Evolutionary conservation across 2,113 vertebrate genomes (phyloP).

Genomic region (Rhinoderma darwinii): DNA sequence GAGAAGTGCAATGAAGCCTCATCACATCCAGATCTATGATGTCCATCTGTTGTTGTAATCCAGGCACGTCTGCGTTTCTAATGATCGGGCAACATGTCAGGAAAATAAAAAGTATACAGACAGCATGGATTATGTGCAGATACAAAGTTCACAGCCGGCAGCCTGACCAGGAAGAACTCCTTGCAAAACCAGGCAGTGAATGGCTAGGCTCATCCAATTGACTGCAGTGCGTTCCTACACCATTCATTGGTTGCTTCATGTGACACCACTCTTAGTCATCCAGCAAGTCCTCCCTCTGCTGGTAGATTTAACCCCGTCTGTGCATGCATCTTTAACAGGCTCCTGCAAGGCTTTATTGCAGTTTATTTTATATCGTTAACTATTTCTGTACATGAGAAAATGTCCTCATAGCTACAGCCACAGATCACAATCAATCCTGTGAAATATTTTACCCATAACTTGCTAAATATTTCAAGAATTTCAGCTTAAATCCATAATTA

Average conservation of each 20-base stretch:
- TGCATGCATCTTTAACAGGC: neutral
- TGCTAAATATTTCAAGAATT: neutral
- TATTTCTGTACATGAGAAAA: neutral
- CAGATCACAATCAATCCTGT: neutral
- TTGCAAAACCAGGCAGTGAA: neutral
- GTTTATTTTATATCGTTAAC: too few relatives aligned
- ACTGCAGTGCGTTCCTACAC: neutral
- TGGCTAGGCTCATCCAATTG: neutral
- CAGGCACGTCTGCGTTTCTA: neutral
- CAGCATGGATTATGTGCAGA: neutral
- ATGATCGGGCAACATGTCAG: neutral
- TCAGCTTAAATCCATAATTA: neutral
- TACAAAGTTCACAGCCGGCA: constrained; percentile 30
- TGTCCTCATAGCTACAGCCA: too few relatives aligned
- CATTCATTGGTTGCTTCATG: neutral
- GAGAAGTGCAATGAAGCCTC: neutral
- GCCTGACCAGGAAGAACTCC: constrained; percentile 36
- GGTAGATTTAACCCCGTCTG: neutral
- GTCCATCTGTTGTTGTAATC: neutral
- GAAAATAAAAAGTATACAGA: neutral
- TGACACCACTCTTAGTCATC: neutral
- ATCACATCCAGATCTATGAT: neutral
- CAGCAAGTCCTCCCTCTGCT: neutral
- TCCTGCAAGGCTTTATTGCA: neutral
- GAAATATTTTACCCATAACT: neutral